A percentile compares a stretch with the other conserved stretches of the same genome.
phyloP scores from a whole-genome alignment of 2,797 vertebrate species.

The Mus spretus region DNA sequence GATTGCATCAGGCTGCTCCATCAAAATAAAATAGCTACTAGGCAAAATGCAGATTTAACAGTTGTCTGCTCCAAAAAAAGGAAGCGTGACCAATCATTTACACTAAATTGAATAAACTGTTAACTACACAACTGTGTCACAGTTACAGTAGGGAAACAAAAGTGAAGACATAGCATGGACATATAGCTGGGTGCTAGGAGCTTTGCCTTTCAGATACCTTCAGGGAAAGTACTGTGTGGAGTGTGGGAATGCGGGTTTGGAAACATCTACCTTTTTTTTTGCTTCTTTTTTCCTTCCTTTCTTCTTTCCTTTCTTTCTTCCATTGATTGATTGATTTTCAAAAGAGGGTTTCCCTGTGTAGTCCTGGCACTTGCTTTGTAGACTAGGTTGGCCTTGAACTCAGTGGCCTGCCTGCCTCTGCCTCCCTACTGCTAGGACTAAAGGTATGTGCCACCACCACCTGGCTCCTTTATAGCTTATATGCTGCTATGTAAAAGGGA shows the following conservation, averaged over 20 bases:
- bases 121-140: background rate
- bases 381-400: background rate
- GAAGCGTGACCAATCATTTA: slow-evolving; percentile 2
- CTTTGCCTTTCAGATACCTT: background rate
- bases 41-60: background rate
- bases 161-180: background rate
- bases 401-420: background rate
- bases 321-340: background rate
- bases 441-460: background rate
- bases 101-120: slow-evolving; percentile 23
- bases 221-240: background rate
- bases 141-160: background rate
- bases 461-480: slow-evolving; percentile 41
- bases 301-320: background rate
- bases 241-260: background rate
- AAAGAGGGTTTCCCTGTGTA: background rate
- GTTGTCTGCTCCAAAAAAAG: background rate
- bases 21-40: background rate
- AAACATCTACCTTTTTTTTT: background rate
- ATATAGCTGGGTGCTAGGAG: background rate
- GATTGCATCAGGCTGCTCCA: background rate
- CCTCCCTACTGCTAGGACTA: background rate
- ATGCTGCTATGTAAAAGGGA: slow-evolving; percentile 68
- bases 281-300: too few species aligned
- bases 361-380: background rate